These are phyloP conservation scores for Sabellastarte sp. DNA, from an alignment of 2,888 invertebrate genomes.

Conservation along the genomic window DNA sequence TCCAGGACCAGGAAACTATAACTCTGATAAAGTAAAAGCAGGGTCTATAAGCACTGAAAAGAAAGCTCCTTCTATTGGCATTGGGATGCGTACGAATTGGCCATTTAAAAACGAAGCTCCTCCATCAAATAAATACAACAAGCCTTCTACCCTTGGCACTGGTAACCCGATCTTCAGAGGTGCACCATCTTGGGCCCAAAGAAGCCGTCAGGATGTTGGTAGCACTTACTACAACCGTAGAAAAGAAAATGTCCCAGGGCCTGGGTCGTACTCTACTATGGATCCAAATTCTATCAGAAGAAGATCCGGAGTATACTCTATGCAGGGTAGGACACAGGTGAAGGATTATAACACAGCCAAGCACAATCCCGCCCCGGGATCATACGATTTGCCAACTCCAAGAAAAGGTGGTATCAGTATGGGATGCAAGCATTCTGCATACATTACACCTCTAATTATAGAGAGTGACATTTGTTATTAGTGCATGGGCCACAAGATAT, in stretches of 20 bases:
- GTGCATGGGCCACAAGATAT: no score
- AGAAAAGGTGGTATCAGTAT: slow-evolving; percentile 12
- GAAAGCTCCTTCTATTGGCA: slow-evolving; percentile 15
- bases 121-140: slow-evolving; percentile 25
- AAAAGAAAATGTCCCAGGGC: slow-evolving; percentile 16
- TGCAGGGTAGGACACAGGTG: slow-evolving; percentile 22
- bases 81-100: slow-evolving; percentile 12
- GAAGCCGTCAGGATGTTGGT: slow-evolving; percentile 12
- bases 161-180: neutral
- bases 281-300: slow-evolving; percentile 7
- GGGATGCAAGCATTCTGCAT: slow-evolving; percentile 24
- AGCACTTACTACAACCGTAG: slow-evolving; percentile 11
- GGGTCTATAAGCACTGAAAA: slow-evolving; percentile 20
- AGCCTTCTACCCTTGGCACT: slow-evolving; percentile 5
- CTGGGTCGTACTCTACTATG: slow-evolving; percentile 3
- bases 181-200: slow-evolving; percentile 17
- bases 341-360: slow-evolving; percentile 22
- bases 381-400: slow-evolving; percentile 16
- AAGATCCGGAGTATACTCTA: slow-evolving; percentile 4
- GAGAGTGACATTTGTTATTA: slow-evolving; percentile 15
- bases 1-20: slow-evolving; percentile 30
- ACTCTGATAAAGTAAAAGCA: slow-evolving; percentile 9
- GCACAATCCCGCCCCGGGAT: slow-evolving; percentile 27
- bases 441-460: slow-evolving; percentile 23
- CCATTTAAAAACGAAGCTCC: slow-evolving; percentile 17